phyloP scores from a whole-genome alignment of 1,140 invertebrate species.

The Heterodera schachtii region DNA sequence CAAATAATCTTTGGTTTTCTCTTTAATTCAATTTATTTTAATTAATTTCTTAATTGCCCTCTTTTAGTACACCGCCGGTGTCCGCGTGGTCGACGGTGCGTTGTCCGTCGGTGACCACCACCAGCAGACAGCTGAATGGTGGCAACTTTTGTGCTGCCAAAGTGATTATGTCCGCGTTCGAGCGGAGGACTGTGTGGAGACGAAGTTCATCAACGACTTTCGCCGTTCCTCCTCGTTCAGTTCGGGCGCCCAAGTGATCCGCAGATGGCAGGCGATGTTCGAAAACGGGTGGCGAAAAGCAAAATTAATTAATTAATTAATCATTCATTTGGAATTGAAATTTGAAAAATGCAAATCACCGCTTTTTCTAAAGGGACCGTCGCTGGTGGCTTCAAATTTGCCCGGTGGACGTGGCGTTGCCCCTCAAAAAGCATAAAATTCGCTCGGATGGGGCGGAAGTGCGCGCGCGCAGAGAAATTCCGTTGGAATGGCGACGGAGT shows the following conservation, averaged over 20 bases:
- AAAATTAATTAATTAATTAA: too few species aligned
- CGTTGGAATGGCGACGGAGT: slow-evolving; percentile 53
- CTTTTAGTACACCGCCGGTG: slow-evolving; percentile 52
- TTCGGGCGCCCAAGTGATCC: slow-evolving; percentile 52
- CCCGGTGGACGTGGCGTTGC: slow-evolving; percentile 45
- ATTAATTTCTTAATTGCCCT: too few species aligned
- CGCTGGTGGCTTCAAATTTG: slow-evolving; percentile 59
- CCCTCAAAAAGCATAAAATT: slow-evolving; percentile 37
- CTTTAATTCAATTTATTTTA: too few species aligned
- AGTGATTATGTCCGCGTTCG: slow-evolving; percentile 48
- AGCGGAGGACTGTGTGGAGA: slow-evolving; percentile 52
- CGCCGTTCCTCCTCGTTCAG: slow-evolving; percentile 54
- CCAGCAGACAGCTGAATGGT: slow-evolving; percentile 40
- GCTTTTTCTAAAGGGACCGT: slow-evolving; percentile 41
- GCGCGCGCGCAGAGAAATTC: slow-evolving; percentile 52
- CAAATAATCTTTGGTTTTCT: too few species aligned
- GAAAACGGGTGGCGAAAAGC: slow-evolving; percentile 50
- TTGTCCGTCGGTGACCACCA: slow-evolving; percentile 20
- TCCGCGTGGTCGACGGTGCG: slow-evolving; percentile 54
- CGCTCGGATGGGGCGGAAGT: slow-evolving; percentile 40
- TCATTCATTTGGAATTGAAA: too few species aligned
- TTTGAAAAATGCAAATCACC: slow-evolving; percentile 13
- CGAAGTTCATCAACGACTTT: slow-evolving; percentile 59
- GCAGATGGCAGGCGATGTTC: slow-evolving; percentile 54
- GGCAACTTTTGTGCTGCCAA: slow-evolving; percentile 54